Evolutionary conservation across 2,888 invertebrate species (phyloP), one percentile per base, ranked within the genome.

Genomic region (Hydropsyche betteni): DNA sequence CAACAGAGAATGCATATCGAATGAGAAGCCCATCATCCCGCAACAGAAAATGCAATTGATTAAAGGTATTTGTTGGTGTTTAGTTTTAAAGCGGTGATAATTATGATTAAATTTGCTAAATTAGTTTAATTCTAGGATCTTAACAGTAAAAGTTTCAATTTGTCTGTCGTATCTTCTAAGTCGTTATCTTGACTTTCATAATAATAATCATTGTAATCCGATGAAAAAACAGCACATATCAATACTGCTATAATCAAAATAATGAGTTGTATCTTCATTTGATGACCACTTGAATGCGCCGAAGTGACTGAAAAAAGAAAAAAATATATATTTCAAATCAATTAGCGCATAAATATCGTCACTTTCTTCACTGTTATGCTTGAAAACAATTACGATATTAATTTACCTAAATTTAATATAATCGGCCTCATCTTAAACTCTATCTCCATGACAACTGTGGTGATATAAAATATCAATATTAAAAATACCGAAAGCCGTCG

Each of bases 371-470:
- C 44, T 44, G 10, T 8, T 44, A 44, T 44, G 6, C 7, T 2
- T 6, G 10, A 44, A 10, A 44, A 44, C 6, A 44, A 44, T 44
- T 44, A 44, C 44, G 44, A 44, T 44, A 44, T 44, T 33, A 64
- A 64, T 64, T 64, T 64, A 64, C 64, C 64, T 64, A 64, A 64
- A 64, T 64, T 64, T 33, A 33, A 64, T 36, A 64, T 36, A 12
- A 64, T 12, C 64, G 64, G 64, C 64, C 34, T 64, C 64, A 64
- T 34, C 12, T 64, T 64, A 36, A 64, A 7, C n/a, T 64, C 33
- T 36, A 64, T 36, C 64, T 64, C 64, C 64, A 64, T 64, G 34
- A 64, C n/a, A 64, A 64, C 64, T 64, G 64, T 33, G 34, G 64
- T 34, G 34, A 64, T 64, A 64, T 36, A 61, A 58, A 58, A 58